Base-by-base conservation (phyloP, 2,888 invertebrate genomes). In the Loripinus fragilis region DNA sequence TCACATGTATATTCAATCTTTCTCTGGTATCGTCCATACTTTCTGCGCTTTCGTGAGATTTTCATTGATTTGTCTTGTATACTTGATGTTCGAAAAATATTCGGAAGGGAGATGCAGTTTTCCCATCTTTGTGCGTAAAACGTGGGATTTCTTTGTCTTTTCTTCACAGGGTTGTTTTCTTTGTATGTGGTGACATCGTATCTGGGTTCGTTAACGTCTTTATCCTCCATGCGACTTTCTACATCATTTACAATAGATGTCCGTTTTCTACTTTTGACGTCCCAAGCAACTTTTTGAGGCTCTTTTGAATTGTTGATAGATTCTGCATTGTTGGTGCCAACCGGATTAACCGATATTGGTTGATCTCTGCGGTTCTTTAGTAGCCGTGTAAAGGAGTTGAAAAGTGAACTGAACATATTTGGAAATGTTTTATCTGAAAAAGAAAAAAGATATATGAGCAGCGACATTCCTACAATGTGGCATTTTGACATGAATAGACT, bases 51-150 rank as follows among this genome's bases (percentile, higher is more conserved):
- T 7, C 60, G 60, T 3, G 60, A 3, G 12, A 60, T 60, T 33
- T 60, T 60, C 60, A 60, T 33, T 1, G 60, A 60, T 20, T 60
- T 60, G 3, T 60, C 60, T 60, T 60, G 60, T 33, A 60, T 60
- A 33, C 60, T 60, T 30, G 60, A 33, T 20, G 60, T 60, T 8
- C 60, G 30, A 60, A 60, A 60, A 17, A 60, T 7, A 33, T 60
- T 60, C 5, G 60, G 60, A 15, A 60, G 60, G 15, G 60, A 60
- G 17, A 30, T 33, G n/a, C 60, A 60, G 8, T 60, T 60, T 17
- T 30, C 33, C 60, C 30, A 10, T 33, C 33, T 60, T 1, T 60
- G 20, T 33, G 33, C 20, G 20, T 33, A 20, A 17, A 60, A 33
- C 15, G 3, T 33, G 1, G 60, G 33, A 25, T 17, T 52, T 3